Evolutionary conservation across 2,797 vertebrate species (phyloP).

Genomic region (Sparus aurata): DNA sequence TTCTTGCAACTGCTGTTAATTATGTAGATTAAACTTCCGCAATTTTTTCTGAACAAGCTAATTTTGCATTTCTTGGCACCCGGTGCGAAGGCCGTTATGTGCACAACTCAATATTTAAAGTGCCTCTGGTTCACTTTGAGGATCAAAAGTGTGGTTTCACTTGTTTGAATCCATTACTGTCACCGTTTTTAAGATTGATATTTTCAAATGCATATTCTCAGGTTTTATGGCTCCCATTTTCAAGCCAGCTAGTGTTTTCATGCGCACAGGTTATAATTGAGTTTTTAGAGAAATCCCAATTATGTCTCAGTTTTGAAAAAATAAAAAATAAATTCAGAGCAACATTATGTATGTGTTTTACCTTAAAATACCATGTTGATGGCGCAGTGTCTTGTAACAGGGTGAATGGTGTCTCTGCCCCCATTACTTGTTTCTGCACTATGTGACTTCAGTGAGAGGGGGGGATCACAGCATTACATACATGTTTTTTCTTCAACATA

Average conservation of each 20-base stretch:
- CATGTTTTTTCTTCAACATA: no score
- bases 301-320: no score
- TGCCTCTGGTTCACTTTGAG: background rate
- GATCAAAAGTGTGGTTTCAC: background rate
- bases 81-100: background rate
- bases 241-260: background rate
- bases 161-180: constrained; percentile 5
- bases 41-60: constrained; percentile 7
- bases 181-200: background rate
- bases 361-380: no score
- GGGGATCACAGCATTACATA: no score
- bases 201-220: background rate
- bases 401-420: no score
- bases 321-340: no score
- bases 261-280: background rate
- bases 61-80: background rate
- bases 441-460: no score
- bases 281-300: no score
- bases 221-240: background rate
- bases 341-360: no score
- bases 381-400: no score
- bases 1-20: constrained; percentile 4
- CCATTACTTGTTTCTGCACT: no score
- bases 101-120: background rate
- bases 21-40: background rate